Base-by-base conservation (phyloP, 2,888 invertebrate genomes). In the Lasioglossum vierecki region DNA sequence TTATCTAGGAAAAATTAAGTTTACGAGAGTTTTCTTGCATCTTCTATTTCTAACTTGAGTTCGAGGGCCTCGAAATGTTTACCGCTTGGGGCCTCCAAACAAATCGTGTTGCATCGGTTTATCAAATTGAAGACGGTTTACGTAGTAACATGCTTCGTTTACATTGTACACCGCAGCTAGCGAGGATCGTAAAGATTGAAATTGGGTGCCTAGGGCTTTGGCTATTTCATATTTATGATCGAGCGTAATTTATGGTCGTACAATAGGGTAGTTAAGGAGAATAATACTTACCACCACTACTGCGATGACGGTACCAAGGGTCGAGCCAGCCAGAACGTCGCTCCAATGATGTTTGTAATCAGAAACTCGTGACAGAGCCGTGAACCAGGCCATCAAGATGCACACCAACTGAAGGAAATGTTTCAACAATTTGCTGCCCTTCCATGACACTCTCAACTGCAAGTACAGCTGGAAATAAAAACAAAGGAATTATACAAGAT, bases 281-380 rank as follows among this genome's bases (percentile, higher is more conserved):
- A 82, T 71, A 73, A 79, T 91, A 96, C 97, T 96, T 94, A 98
- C 98, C 95, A 97, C 96, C 89, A 98, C 94, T 76, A 97, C 90
- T 83, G 98, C 97, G 78, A 96, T 96, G 39, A 96, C 92, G n/a
- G 96, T 94, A 15, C 98, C 98, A 87, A 98, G 96, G 53, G 95
- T 91, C 88, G 97, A 96, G 0, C 99, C 99, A 77, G 97, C 97
- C 49, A 99, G 95, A 3, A 99, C 99, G 95, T 99, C 99, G 92
- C 98, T 99, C 98, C 99, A 99, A 94, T 99, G 99, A 95, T 99
- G 99, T 95, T 99, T 99, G 96, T 99, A 98, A 96, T 99, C 98
- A 0, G 98, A 98, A 60, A 99, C 97, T 57, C 99, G 96, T 1
- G 98, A 97, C 96, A 99, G 96, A n/a, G 98, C 97, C 15, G 98